phyloP scores from a whole-genome alignment of 2,113 vertebrate genomes.

The Lichenostomus cassidix region DNA sequence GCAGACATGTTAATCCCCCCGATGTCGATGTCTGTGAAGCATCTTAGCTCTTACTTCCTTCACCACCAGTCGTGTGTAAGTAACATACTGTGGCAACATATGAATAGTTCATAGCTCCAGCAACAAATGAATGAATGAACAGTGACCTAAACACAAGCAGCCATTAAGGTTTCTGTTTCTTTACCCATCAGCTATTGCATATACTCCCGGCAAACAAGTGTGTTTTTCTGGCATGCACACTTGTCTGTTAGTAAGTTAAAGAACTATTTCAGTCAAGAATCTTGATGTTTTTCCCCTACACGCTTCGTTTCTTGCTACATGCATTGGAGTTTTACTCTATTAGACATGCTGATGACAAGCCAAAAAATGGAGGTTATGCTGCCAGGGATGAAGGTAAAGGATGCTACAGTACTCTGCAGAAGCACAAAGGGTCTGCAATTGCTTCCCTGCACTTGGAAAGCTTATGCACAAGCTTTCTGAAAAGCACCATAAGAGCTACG shows the following conservation, averaged over 20 bases:
- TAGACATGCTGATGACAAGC: slow-evolving; percentile 30
- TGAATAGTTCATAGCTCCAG: slow-evolving; percentile 88
- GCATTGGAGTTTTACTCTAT: slow-evolving; percentile 7
- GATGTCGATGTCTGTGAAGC: slow-evolving; percentile 70
- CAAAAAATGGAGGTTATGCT: neutral
- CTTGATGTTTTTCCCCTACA: slow-evolving; percentile 42
- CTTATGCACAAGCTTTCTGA: neutral
- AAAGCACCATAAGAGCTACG: neutral
- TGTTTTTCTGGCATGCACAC: slow-evolving; percentile 58
- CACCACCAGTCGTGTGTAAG: slow-evolving; percentile 86
- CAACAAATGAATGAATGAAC: slow-evolving; percentile 77
- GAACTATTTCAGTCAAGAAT: slow-evolving; percentile 38
- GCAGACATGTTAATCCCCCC: slow-evolving; percentile 74
- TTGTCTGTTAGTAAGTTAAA: slow-evolving; percentile 55
- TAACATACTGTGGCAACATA: slow-evolving; percentile 91
- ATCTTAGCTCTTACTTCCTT: slow-evolving; percentile 80
- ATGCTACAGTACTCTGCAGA: neutral
- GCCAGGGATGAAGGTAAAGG: neutral
- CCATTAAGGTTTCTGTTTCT: slow-evolving; percentile 67
- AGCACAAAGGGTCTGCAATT: neutral
- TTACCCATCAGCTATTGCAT: slow-evolving; percentile 62
- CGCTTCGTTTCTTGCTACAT: slow-evolving; percentile 41
- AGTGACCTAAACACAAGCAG: slow-evolving; percentile 63
- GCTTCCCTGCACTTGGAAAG: neutral
- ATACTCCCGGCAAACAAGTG: slow-evolving; percentile 51